Conservation (phyloP, 1,140 invertebrate genomes). For the Acromyrmex echinatior region DNA sequence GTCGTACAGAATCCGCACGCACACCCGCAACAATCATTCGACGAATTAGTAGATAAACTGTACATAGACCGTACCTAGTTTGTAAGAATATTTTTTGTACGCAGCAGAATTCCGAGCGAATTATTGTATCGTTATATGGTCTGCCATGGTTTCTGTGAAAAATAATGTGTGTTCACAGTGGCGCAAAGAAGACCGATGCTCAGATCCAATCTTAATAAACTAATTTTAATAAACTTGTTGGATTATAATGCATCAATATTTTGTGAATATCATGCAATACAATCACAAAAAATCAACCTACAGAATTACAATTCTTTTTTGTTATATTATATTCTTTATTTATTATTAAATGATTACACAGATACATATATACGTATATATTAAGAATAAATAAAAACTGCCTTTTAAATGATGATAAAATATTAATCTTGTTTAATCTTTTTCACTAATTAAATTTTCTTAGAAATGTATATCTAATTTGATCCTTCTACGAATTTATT, state of each 20-base stretch:
- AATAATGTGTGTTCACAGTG: conserved; percentile 59
- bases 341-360: not conserved
- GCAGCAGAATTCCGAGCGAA: conserved; percentile 61
- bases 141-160: conserved; percentile 36
- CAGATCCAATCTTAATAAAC: conserved; percentile 15
- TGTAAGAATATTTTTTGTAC: conserved; percentile 77
- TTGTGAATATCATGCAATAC: not conserved
- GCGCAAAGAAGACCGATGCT: conserved; percentile 25
- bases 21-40: conserved; percentile 65
- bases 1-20: conserved; percentile 67
- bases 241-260: conserved; percentile 13
- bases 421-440: not conserved
- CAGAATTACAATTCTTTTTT: conserved; percentile 13
- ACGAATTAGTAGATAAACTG: conserved; percentile 66
- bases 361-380: not conserved
- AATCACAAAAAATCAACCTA: not conserved
- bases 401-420: not conserved
- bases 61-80: conserved; percentile 71
- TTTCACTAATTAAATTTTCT: not conserved
- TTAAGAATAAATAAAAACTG: conserved; percentile 21
- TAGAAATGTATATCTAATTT: not conserved
- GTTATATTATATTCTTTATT: not conserved
- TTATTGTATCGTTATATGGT: conserved; percentile 35
- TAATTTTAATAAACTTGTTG: conserved; percentile 9
- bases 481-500: not conserved